These are phyloP conservation scores for Babyrousa celebensis DNA, from an alignment of 2,797 vertebrate species.

Conservation along the genomic window DNA sequence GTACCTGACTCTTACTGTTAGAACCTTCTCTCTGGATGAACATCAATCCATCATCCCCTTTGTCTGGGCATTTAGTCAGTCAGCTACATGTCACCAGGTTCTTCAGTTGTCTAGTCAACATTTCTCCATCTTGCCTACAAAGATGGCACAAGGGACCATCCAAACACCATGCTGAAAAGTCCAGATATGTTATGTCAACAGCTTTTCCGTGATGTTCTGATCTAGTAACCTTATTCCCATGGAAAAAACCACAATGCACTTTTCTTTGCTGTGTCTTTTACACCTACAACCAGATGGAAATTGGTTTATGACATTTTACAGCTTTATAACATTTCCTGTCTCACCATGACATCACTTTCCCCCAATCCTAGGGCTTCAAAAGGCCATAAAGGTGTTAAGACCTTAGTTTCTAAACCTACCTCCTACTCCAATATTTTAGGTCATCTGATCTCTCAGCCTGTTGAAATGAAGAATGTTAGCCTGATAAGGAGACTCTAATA, in stretches of 20 bases:
- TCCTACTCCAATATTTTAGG: neutral
- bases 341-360: constrained; percentile 80
- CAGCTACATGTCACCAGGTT: neutral
- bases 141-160: neutral
- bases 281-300: constrained; percentile 75
- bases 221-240: constrained; percentile 27
- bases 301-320: constrained; percentile 75
- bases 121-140: neutral
- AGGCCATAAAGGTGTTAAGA: constrained; percentile 80
- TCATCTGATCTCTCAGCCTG: constrained; percentile 38
- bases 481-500: neutral
- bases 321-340: constrained; percentile 80
- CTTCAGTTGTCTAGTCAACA: neutral
- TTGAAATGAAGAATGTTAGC: constrained; percentile 53
- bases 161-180: constrained; percentile 60
- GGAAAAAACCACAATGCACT: constrained; percentile 62
- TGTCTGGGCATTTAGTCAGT: neutral
- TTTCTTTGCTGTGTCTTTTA: constrained; percentile 73
- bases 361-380: constrained; percentile 67
- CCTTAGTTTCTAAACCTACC: constrained; percentile 73
- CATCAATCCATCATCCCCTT: neutral
- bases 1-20: neutral
- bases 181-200: neutral
- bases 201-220: constrained; percentile 22
- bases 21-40: neutral